Conservation (phyloP, 1,140 invertebrate species). For the Apis cerana region DNA sequence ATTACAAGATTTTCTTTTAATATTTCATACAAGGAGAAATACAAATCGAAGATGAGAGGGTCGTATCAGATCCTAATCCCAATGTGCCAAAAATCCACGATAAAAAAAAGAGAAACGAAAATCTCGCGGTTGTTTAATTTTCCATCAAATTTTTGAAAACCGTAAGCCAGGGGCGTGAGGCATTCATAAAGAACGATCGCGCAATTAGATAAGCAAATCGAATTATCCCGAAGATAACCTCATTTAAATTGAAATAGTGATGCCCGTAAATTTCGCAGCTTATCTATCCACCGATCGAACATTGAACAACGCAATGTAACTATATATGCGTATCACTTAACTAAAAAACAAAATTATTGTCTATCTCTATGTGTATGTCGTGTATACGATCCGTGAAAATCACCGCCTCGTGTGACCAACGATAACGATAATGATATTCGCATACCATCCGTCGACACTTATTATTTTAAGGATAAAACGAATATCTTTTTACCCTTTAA, state of each 20-base stretch:
- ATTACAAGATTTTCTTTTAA: not conserved
- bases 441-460: conserved; percentile 4
- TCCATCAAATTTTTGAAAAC: not conserved
- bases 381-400: conserved; percentile 42
- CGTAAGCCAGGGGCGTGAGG: not conserved
- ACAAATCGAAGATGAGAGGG: not conserved
- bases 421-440: conserved; percentile 23
- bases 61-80: no score
- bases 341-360: conserved; percentile 72
- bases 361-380: conserved; percentile 58
- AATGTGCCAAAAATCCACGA: no score
- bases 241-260: not conserved
- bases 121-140: not conserved
- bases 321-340: conserved; percentile 23
- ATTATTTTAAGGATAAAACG: conserved; percentile 3
- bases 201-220: conserved; percentile 10
- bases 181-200: conserved; percentile 18
- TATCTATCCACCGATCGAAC: conserved; percentile 35
- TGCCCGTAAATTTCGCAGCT: not conserved
- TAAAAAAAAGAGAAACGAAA: no score
- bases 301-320: conserved; percentile 40
- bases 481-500: not conserved
- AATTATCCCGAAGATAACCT: no score
- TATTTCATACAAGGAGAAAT: no score
- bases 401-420: conserved; percentile 46